These are phyloP conservation scores for Oreochromis aureus DNA, from an alignment of 2,113 vertebrate genomes.

Conservation along the genomic window DNA sequence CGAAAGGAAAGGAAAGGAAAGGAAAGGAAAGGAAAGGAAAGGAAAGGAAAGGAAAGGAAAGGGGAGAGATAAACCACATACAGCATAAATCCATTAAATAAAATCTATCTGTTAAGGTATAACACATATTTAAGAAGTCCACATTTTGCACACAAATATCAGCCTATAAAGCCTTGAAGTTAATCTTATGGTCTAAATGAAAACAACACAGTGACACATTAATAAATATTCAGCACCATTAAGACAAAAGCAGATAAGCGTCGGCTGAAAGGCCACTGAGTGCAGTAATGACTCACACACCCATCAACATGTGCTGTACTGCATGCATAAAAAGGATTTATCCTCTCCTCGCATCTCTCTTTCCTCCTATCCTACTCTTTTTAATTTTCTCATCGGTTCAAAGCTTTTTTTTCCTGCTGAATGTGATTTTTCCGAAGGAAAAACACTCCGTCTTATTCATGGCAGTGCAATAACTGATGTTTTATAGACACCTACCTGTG, in stretches of 20 bases:
- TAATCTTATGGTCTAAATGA: not conserved
- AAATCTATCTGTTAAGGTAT: not conserved
- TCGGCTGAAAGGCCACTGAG: not conserved
- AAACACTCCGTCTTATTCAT: not conserved
- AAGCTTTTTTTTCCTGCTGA: not conserved
- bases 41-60: not conserved
- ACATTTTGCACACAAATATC: not conserved
- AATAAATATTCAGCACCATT: not conserved
- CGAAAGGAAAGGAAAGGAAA: not conserved
- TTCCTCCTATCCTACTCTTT: not conserved
- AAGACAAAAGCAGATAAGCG: not conserved
- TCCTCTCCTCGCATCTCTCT: not conserved
- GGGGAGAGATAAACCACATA: not conserved
- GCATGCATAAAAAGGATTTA: not conserved
- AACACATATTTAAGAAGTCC: not conserved
- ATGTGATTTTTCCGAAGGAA: not conserved
- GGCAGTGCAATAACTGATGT: not conserved
- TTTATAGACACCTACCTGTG: constrained; percentile 50
- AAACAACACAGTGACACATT: not conserved
- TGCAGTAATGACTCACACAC: constrained; percentile 26
- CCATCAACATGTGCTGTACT: not conserved
- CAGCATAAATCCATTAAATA: not conserved
- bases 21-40: not conserved
- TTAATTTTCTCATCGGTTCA: not conserved
- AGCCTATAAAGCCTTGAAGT: not conserved